Conservation (phyloP, 2,113 vertebrate species). For the Blennius ocellaris region DNA sequence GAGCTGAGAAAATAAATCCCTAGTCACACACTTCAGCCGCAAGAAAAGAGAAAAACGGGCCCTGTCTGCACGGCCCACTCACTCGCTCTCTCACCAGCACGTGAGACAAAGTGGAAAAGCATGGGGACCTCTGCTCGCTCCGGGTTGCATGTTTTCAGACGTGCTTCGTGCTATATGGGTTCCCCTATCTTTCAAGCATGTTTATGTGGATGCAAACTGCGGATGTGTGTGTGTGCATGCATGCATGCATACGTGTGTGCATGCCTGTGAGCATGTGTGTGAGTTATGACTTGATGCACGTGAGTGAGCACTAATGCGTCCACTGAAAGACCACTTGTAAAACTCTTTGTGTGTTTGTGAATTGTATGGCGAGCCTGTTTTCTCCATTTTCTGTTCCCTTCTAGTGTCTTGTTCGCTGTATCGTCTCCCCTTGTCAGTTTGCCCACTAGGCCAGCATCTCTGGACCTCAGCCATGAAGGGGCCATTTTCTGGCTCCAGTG, state of each 20-base stretch:
- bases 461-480: slow-evolving; percentile 69
- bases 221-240: slow-evolving; percentile 8
- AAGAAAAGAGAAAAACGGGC: slow-evolving; percentile 71
- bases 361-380: slow-evolving; percentile 58
- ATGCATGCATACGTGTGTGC: too few relatives aligned
- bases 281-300: neutral
- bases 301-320: neutral
- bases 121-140: slow-evolving; percentile 39
- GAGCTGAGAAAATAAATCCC: slow-evolving; percentile 79
- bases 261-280: too few relatives aligned
- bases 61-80: slow-evolving; percentile 46
- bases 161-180: slow-evolving; percentile 4
- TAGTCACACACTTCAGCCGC: slow-evolving; percentile 65
- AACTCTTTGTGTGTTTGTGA: slow-evolving; percentile 10
- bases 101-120: slow-evolving; percentile 68
- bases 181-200: neutral
- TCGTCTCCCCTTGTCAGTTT: slow-evolving; percentile 68
- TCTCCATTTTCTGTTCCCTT: slow-evolving; percentile 58
- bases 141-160: slow-evolving; percentile 46
- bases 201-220: neutral
- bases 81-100: slow-evolving; percentile 58
- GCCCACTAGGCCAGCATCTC: slow-evolving; percentile 74
- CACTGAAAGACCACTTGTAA: slow-evolving; percentile 37
- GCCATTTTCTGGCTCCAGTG: slow-evolving; percentile 68
- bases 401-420: slow-evolving; percentile 53